Conservation (phyloP, 2,797 vertebrate species). For the Alauda arvensis region DNA sequence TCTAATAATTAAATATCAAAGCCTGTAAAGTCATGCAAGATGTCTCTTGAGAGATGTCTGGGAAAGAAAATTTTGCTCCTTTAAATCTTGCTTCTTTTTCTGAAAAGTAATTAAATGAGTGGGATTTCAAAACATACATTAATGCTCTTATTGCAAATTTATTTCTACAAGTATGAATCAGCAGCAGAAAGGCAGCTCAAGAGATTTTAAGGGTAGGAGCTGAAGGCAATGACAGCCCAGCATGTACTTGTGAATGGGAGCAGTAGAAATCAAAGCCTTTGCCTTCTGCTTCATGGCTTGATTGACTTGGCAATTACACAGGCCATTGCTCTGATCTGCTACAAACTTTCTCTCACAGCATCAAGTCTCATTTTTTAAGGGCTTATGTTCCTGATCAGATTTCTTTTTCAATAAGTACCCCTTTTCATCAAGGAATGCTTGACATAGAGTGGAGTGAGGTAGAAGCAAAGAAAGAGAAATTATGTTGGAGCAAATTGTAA, state of each 20-base stretch:
- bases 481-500: not conserved
- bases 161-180: not conserved
- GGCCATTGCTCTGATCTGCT: not conserved
- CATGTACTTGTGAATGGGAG: not conserved
- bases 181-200: not conserved
- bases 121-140: conserved; percentile 16
- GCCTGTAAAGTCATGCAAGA: not conserved
- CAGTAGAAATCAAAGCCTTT: conserved; percentile 25
- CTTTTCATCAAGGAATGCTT: not conserved
- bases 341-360: not conserved
- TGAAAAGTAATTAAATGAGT: not conserved
- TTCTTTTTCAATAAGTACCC: not conserved
- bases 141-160: not conserved
- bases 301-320: conserved; percentile 46
- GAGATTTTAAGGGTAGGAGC: not conserved
- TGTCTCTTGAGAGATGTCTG: not conserved
- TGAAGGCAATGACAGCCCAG: not conserved
- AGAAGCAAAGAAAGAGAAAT: not conserved
- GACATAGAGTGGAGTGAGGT: not conserved
- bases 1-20: conserved; percentile 26
- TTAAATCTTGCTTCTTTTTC: not conserved
- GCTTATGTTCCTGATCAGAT: conserved; percentile 6
- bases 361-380: conserved; percentile 21
- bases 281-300: conserved; percentile 15
- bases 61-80: not conserved